A percentile compares a stretch with the other conserved stretches of the same genome.
Conservation (phyloP, 92 coral and sea anemone genomes). For the Palythoa grandis region DNA sequence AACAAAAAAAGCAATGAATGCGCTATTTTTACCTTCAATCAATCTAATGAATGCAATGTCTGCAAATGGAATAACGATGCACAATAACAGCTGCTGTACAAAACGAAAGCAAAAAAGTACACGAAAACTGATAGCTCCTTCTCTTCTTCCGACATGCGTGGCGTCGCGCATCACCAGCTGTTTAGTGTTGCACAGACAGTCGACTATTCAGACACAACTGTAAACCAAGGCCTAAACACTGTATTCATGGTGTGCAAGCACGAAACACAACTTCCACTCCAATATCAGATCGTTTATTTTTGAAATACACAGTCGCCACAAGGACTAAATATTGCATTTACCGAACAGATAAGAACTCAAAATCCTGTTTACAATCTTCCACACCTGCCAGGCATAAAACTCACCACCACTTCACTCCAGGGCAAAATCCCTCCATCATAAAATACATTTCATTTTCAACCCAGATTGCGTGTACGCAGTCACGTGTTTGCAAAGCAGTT, state of each 20-base stretch:
- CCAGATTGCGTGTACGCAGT: not conserved
- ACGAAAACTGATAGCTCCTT: constrained; percentile 2
- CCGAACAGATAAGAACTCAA: not conserved
- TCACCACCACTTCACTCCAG: not conserved
- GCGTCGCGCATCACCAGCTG: constrained; percentile 17
- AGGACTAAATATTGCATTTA: not conserved
- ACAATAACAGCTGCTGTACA: constrained; percentile 12
- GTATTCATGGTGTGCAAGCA: not conserved
- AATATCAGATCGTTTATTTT: constrained; percentile 26
- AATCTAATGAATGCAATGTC: not conserved
- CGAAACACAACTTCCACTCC: not conserved
- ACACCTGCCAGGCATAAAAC: constrained; percentile 29
- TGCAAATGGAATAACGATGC: not conserved
- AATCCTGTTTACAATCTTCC: not conserved
- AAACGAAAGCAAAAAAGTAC: constrained; percentile 1
- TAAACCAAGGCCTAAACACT: not conserved
- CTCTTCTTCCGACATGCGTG: not conserved
- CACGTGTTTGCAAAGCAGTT: constrained; percentile 9
- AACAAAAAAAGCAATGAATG: not conserved
- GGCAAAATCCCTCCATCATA: not conserved
- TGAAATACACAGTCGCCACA: constrained; percentile 20
- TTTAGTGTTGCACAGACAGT: not conserved
- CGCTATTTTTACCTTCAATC: not conserved
- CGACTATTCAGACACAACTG: not conserved
- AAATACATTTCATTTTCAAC: not conserved